Percentiles rank a stretch among this genome's conserved stretches.
Conservation (phyloP, 2,888 invertebrate genomes). For the Caenorhabditis parvicauda region DNA sequence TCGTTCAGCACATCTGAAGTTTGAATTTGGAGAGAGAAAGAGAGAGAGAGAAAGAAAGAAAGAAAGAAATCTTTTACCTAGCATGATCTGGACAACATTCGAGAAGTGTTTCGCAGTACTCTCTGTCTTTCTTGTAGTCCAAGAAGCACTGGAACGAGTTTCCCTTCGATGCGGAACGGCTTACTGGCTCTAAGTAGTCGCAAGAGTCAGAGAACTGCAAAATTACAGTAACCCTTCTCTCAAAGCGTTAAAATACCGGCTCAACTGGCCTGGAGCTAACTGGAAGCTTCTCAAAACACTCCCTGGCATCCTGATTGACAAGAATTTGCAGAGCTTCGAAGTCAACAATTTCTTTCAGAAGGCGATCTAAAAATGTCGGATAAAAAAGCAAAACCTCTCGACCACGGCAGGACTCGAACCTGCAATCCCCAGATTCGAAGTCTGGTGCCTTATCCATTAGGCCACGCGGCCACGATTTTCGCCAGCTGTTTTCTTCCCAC, state of each 20-base stretch:
- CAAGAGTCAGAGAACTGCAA: constrained; percentile 28
- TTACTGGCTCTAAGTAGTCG: constrained; percentile 23
- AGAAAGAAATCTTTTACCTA: constrained; percentile 6
- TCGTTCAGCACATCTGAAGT: constrained; percentile 41
- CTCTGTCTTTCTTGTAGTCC: constrained; percentile 38
- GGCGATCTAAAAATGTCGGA: constrained; percentile 20
- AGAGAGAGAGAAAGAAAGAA: not conserved
- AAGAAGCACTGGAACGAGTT: constrained; percentile 35
- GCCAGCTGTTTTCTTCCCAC: not conserved
- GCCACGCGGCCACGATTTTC: constrained; percentile 33
- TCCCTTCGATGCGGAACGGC: constrained; percentile 25
- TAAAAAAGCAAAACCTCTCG: not conserved
- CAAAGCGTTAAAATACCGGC: not conserved
- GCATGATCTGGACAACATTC: constrained; percentile 47
- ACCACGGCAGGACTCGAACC: constrained; percentile 27
- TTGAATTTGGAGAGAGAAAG: too few species aligned
- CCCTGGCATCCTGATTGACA: constrained; percentile 40
- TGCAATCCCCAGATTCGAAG: constrained; percentile 30
- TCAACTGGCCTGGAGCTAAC: constrained; percentile 25
- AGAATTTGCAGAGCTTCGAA: constrained; percentile 44
- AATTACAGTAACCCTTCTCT: not conserved
- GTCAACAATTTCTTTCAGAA: constrained; percentile 38
- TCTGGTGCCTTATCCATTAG: constrained; percentile 32
- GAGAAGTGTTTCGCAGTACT: constrained; percentile 39
- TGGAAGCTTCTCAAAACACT: constrained; percentile 43